phyloP scores from a whole-genome alignment of 2,888 invertebrate species.

The Caenorhabditis drosophilae region DNA sequence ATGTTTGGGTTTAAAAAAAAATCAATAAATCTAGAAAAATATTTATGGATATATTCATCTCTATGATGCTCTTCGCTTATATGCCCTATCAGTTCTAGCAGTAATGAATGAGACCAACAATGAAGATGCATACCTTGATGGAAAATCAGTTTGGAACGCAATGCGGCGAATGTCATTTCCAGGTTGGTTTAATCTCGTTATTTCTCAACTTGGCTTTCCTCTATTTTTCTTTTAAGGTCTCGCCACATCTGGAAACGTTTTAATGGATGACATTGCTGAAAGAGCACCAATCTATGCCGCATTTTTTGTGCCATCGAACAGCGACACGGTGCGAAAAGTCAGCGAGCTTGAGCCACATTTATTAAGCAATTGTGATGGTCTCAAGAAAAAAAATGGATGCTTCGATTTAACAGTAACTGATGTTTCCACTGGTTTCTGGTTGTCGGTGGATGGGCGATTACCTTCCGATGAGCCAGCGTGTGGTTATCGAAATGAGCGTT shows the following conservation, averaged over 20 bases:
- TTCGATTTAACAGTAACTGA: slow-evolving; percentile 61
- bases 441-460: slow-evolving; percentile 56
- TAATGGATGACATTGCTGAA: slow-evolving; percentile 67
- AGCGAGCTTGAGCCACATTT: slow-evolving; percentile 61
- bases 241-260: slow-evolving; percentile 57
- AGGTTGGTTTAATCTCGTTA: too few species aligned
- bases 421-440: slow-evolving; percentile 66
- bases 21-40: slow-evolving; percentile 52
- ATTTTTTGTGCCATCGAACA: slow-evolving; percentile 64
- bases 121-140: slow-evolving; percentile 57
- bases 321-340: slow-evolving; percentile 64
- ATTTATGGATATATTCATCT: slow-evolving; percentile 67
- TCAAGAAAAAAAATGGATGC: slow-evolving; percentile 58
- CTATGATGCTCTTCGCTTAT: slow-evolving; percentile 65
- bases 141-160: slow-evolving; percentile 63
- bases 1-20: too few species aligned
- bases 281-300: slow-evolving; percentile 66
- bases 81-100: slow-evolving; percentile 60
- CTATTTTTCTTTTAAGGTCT: slow-evolving; percentile 59
- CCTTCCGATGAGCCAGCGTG: slow-evolving; percentile 63
- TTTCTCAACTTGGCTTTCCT: too few species aligned
- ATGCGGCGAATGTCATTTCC: slow-evolving; percentile 64
- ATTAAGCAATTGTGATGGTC: slow-evolving; percentile 60
- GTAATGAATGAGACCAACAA: slow-evolving; percentile 52
- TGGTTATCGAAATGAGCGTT: slow-evolving; percentile 61